Conservation (phyloP, 2,888 invertebrate species). For the Elmis aenea region DNA sequence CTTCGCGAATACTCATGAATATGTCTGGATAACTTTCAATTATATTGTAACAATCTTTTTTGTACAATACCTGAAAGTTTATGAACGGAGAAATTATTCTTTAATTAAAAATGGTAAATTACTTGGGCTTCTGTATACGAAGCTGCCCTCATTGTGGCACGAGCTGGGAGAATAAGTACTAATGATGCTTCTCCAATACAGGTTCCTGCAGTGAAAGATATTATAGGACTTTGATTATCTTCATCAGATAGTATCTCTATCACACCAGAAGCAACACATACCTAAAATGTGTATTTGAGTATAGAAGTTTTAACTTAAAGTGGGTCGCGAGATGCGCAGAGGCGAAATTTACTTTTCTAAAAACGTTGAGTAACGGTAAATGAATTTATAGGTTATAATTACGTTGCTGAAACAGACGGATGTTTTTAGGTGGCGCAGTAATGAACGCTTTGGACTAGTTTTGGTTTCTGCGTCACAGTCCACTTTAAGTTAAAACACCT, state of each 20-base stretch:
- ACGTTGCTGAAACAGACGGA: too few relatives aligned
- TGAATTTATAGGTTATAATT: too few relatives aligned
- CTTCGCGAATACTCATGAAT: slow-evolving; percentile 36
- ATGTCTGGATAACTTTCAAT: slow-evolving; percentile 51
- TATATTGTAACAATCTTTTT: slow-evolving; percentile 48
- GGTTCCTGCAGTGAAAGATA: slow-evolving; percentile 51
- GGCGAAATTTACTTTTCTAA: too few relatives aligned
- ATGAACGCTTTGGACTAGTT: too few relatives aligned
- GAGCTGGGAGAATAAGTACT: slow-evolving; percentile 50
- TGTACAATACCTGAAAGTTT: slow-evolving; percentile 42
- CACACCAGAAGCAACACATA: slow-evolving; percentile 51
- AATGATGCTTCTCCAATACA: slow-evolving; percentile 53
- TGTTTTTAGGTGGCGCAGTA: too few relatives aligned
- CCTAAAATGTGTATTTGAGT: slow-evolving; percentile 31
- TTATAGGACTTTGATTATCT: slow-evolving; percentile 53
- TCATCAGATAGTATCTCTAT: slow-evolving; percentile 51
- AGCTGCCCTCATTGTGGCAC: slow-evolving; percentile 52
- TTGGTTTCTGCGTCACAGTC: too few relatives aligned
- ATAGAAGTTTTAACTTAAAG: too few relatives aligned
- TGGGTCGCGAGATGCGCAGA: too few relatives aligned
- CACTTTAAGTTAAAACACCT: not conserved
- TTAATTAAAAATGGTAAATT: slow-evolving; percentile 4
- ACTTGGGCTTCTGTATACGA: slow-evolving; percentile 47
- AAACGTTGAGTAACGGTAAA: too few relatives aligned
- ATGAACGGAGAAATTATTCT: not conserved